Evolutionary conservation across 2,797 vertebrate species (phyloP).

Genomic region (Pteronotus mesoamericanus): DNA sequence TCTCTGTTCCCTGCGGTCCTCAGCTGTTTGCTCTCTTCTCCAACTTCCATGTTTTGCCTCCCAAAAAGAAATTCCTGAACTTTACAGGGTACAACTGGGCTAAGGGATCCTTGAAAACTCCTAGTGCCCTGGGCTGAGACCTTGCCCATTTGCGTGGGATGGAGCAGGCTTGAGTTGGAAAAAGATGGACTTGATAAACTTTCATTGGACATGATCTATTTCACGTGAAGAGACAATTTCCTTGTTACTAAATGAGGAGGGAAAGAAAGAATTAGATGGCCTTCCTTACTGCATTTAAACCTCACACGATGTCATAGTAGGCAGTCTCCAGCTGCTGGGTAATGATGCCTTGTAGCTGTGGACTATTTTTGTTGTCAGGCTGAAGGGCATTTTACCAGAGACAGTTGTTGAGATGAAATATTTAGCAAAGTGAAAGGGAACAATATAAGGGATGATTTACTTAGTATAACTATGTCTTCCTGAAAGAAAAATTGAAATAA

Average conservation of each 20-base stretch:
- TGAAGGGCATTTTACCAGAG: background rate
- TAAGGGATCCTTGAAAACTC: background rate
- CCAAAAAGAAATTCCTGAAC: background rate
- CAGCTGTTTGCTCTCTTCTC: background rate
- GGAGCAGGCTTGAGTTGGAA: background rate
- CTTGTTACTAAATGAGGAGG: background rate
- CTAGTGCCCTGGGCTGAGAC: background rate
- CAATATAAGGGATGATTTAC: background rate
- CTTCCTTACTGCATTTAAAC: background rate
- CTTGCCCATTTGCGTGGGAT: background rate
- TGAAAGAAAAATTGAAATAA: background rate
- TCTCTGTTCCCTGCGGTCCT: background rate
- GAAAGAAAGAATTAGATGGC: background rate
- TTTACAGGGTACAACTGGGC: background rate
- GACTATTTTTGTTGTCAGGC: background rate
- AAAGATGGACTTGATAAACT: background rate
- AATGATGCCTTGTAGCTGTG: background rate
- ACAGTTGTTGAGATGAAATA: background rate
- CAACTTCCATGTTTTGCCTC: background rate
- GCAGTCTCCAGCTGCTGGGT: background rate
- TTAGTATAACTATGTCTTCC: background rate
- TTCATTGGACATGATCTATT: background rate
- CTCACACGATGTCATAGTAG: background rate
- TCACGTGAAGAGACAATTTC: background rate
- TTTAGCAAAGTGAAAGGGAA: conserved; percentile 17